Base-by-base conservation (phyloP, 2,888 invertebrate species). In the Drosophila maculinotata region DNA sequence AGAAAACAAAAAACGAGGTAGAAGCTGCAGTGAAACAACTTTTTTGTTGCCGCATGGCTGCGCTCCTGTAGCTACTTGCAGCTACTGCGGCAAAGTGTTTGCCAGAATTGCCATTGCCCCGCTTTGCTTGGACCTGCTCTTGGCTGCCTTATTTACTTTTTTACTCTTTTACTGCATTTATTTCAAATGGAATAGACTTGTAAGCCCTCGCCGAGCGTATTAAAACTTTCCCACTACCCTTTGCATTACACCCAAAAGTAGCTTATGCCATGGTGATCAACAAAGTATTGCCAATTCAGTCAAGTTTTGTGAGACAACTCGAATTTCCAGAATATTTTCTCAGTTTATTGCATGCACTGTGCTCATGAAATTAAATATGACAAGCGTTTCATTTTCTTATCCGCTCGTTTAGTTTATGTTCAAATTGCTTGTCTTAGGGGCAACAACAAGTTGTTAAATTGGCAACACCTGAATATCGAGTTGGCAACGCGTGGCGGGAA, bases 11-110 rank as follows among this genome's bases (percentile, higher is more conserved):
- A 57, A 25, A 45, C 10, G n/a, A 14, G 14, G 30, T 20, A 23
- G 20, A 1, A 30, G 31, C 45, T 44, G 59, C 62, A 36, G 15
- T 52, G 71, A 74, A 80, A 69, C 70, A 79, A 74, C 74, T 88
- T 83, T 83, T 81, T 82, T 74, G 84, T 80, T 80, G 69, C 81
- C 84, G 84, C 87, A 80, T 74, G 64, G 79, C 41, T 83, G 88
- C 79, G 52, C 72, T 64, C 59, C 69, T 70, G 63, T 70, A 15
- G 69, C n/a, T n/a, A n/a, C n/a, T n/a, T n/a, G 41, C 49, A 39
- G 35, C 42, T 35, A 64, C 72, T 63, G 54, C 48, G 38, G 38
- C 72, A 63, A 65, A 60, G 68, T 76, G 56, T 73, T 72, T 53
- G 65, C 76, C 76, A 65, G 65, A 56, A 77, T 77, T 71, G 72